A percentile compares a stretch with the other conserved stretches of the same genome.
Conservation (phyloP, 2,888 invertebrate species). For the Pycnomerus fuliginosus region DNA sequence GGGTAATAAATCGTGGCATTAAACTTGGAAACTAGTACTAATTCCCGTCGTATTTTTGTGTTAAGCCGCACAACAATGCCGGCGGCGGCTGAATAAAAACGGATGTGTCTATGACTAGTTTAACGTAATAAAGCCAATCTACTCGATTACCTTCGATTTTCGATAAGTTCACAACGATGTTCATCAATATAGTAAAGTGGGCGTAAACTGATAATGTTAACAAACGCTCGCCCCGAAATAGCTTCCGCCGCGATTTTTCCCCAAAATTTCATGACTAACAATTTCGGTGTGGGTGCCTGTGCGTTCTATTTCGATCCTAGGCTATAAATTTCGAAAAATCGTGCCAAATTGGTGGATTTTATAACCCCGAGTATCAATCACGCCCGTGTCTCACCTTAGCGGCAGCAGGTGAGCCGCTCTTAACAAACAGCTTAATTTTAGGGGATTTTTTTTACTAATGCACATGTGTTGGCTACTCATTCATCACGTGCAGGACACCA, state of each 20-base stretch:
- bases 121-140: conserved; percentile 25
- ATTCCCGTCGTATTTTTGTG: conserved; percentile 17
- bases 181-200: conserved; percentile 16
- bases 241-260: neutral
- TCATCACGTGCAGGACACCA: conserved; percentile 22
- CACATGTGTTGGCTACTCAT: conserved; percentile 18
- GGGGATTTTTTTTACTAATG: conserved; percentile 10
- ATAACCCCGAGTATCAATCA: no score
- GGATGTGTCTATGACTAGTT: conserved; percentile 16
- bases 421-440: conserved; percentile 28
- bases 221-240: neutral
- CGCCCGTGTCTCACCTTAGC: neutral
- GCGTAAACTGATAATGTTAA: conserved; percentile 18
- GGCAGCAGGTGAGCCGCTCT: conserved; percentile 23
- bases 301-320: no score
- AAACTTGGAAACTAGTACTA: conserved; percentile 14
- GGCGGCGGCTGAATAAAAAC: conserved; percentile 1
- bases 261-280: no score
- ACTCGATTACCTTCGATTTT: conserved; percentile 28
- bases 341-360: no score
- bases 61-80: conserved; percentile 7
- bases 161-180: conserved; percentile 15
- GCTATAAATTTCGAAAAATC: no score
- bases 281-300: no score
- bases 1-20: conserved; percentile 14